Evolutionary conservation across 2,113 vertebrate species (phyloP), one percentile per base, ranked within the genome.

Genomic region (Pollachius pollachius): DNA sequence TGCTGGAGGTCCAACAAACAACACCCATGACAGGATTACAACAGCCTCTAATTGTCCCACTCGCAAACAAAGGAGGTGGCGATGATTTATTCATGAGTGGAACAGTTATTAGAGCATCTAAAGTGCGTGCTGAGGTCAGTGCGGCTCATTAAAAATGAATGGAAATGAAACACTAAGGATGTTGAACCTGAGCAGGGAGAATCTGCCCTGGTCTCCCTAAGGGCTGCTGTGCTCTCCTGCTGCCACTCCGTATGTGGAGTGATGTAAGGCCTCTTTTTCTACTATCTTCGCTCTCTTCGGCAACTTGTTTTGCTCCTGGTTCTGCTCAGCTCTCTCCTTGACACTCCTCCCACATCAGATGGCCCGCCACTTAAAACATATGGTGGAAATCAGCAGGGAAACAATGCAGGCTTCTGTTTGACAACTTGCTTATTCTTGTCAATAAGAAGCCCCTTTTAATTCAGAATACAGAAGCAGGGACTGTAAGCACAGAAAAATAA

Each of bases 41-140:
- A 59, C 23, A 48, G 41, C 54, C 64, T 72, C 81, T 72, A 71
- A 80, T 72, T 81, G 17, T 80, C n/a, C 9, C 13, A 21, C 76
- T 79, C 52, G 71, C 79, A 82, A 83, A 85, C 79, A 88, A 81
- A 71, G 68, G 67, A 68, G 65, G 58, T 15, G 63, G 37, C 59
- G 52, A 78, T 81, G 73, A 85, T 77, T 82, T 18, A 83, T 88
- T 84, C 56, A 81, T 79, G 73, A 85, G 74, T 23, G 62, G 62
- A 73, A 66, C 68, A 85, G 72, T 77, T 82, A 81, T 80, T 83
- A 68, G 52, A 72, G 57, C 23, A 66, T 79, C 71, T 68, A 18
- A 82, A 81, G 69, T 73, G 76, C 78, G 69, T 21, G 58, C 70
- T 65, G 37, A 65, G 67, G 81, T 78, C 71, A 81, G 69, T 30